Base-by-base conservation (phyloP, 2,797 vertebrate genomes). In the Oophaga sylvatica region DNA sequence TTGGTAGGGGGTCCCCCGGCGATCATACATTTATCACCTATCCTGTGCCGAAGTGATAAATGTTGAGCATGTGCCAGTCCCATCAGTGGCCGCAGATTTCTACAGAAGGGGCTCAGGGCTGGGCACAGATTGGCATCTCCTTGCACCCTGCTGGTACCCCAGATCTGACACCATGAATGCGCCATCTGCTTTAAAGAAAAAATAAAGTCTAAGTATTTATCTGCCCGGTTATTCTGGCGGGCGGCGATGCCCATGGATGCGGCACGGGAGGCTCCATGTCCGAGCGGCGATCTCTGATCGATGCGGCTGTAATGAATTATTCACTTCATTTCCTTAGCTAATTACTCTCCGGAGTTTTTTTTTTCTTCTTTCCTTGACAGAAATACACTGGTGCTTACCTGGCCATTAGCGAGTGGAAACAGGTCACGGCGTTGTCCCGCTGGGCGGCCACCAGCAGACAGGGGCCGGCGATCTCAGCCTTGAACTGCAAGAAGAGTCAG, bases 401-500 rank as follows among this genome's bases (percentile, higher is more conserved):
- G 90, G 92, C 70, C 77, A 95, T 94, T 83, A 94, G 92, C 20
- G 89, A 88, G 59, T 79, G 0, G 12, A 95, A 92, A 87, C 90
- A 91, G 48, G 91, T 67, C 78, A 93, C 77, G 0, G 93, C 81
- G 0, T 81, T 91, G 91, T 95, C 90, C 85, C 91, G 75, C 89
- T 94, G 92, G 5, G 91, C 92, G 80, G 93, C 94, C 53, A 95
- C 5, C 63, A 95, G 91, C 88, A 95, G 92, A 65, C 92, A 95
- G 63, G 93, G 59, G 1, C 89, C 90, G 0, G 78, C 76, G 31
- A 77, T 60, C 35, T 94, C 35, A 80, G 89, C 76, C 73, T 87
- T 89, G 45, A 88, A 85, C 93, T 95, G 83, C 48, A 68, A 87
- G 88, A 26, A n/a, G 12, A 75, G 4, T 20, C 48, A 63, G 56